Percentiles rank a stretch among this genome's conserved stretches.
phyloP scores from a whole-genome alignment of 2,797 vertebrate species.

The Tauraco hartlaubi region DNA sequence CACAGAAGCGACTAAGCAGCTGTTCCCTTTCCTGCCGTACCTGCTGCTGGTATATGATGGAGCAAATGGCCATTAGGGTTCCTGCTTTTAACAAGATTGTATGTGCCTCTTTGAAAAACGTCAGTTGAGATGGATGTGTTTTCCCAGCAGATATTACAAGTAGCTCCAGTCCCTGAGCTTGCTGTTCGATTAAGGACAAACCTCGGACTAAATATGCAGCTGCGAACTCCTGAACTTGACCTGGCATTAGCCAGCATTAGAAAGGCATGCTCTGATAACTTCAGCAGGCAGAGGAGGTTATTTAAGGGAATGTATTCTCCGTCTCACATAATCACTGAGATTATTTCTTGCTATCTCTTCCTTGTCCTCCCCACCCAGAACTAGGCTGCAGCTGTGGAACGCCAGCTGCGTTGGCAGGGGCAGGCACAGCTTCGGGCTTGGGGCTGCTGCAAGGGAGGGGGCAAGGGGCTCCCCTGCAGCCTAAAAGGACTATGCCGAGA shows the following conservation, averaged over 20 bases:
- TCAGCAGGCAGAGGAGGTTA: conserved; percentile 22
- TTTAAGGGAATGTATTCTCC: conserved; percentile 43
- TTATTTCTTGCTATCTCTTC: conserved; percentile 40
- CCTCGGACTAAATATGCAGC: neutral
- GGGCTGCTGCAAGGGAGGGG: neutral
- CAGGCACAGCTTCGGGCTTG: neutral
- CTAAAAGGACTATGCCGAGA: neutral
- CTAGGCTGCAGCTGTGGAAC: neutral
- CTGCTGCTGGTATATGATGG: neutral
- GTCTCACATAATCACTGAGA: conserved; percentile 38
- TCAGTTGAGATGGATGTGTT: conserved; percentile 17
- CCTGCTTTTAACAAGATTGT: conserved; percentile 30
- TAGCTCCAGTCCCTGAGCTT: neutral
- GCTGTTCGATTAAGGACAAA: conserved; percentile 8
- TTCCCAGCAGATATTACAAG: neutral
- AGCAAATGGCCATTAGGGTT: neutral
- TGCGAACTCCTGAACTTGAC: conserved; percentile 41
- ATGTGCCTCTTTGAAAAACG: conserved; percentile 32
- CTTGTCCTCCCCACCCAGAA: neutral
- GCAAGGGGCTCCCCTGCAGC: neutral
- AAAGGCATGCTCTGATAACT: conserved; percentile 25
- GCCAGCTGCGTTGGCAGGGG: neutral
- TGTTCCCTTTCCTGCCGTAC: conserved; percentile 9
- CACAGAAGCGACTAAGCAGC: conserved; percentile 26
- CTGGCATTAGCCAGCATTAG: conserved; percentile 29